These are phyloP conservation scores for Drosophila eugracilis DNA, from an alignment of 1,140 invertebrate genomes.

Conservation along the genomic window DNA sequence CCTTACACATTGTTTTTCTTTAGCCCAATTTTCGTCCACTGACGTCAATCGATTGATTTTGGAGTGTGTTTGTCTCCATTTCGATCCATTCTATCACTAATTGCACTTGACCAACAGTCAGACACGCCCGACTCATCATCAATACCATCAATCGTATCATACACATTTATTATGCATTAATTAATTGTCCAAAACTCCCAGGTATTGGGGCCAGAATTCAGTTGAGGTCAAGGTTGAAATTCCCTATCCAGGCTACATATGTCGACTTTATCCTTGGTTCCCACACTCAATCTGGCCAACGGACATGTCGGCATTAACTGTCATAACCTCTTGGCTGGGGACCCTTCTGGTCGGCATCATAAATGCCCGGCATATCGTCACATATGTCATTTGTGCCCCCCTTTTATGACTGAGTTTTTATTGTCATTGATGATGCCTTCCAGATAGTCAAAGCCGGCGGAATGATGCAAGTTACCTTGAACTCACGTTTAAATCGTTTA, in stretches of 20 bases:
- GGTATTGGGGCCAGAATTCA: slow-evolving; percentile 10
- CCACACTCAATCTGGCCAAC: slow-evolving; percentile 21
- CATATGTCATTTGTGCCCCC: slow-evolving; percentile 65
- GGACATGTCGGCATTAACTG: slow-evolving; percentile 13
- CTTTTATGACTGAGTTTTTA: slow-evolving; percentile 67
- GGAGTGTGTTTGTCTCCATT: slow-evolving; percentile 7
- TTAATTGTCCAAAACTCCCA: slow-evolving; percentile 47
- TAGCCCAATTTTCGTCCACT: slow-evolving; percentile 29
- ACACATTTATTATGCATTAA: slow-evolving; percentile 77
- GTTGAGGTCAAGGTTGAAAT: slow-evolving; percentile 38
- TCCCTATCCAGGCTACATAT: too few species aligned
- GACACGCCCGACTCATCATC: slow-evolving; percentile 51
- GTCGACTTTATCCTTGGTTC: slow-evolving; percentile 18
- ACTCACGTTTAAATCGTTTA: slow-evolving; percentile 18
- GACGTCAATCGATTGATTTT: slow-evolving; percentile 82
- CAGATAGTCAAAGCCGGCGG: slow-evolving; percentile 12
- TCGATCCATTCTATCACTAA: slow-evolving; percentile 45
- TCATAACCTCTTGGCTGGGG: slow-evolving; percentile 9
- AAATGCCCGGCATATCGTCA: slow-evolving; percentile 65
- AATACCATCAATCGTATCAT: slow-evolving; percentile 32
- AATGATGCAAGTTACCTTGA: slow-evolving; percentile 6
- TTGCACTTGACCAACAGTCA: slow-evolving; percentile 31
- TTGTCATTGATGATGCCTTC: slow-evolving; percentile 40
- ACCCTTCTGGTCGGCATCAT: slow-evolving; percentile 12
- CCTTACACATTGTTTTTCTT: slow-evolving; percentile 20